phyloP scores from a whole-genome alignment of 2,797 vertebrate species.

The Micropoecilia bifurca region DNA sequence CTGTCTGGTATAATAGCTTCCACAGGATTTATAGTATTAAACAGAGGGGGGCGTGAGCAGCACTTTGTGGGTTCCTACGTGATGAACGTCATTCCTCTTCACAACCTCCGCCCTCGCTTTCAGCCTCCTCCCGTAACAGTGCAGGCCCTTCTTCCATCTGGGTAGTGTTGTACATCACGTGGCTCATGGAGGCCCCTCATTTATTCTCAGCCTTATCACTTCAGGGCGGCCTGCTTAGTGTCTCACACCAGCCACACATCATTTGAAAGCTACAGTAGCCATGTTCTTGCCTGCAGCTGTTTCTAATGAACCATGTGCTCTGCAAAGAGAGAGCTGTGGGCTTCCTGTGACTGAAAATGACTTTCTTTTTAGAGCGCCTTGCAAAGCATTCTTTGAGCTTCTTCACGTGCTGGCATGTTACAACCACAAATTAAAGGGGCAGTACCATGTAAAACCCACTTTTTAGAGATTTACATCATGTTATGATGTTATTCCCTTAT shows the following conservation, averaged over 20 bases:
- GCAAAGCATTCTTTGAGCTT: neutral
- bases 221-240: conserved; percentile 21
- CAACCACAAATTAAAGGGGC: neutral
- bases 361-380: neutral
- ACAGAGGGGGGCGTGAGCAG: conserved; percentile 10
- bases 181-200: conserved; percentile 20
- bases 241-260: conserved; percentile 16
- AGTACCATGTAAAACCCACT: too few species aligned
- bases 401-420: neutral
- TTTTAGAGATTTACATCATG: too few species aligned
- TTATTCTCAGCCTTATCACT: conserved; percentile 49
- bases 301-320: conserved; percentile 35
- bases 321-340: conserved; percentile 12
- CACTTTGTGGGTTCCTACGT: neutral
- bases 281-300: conserved; percentile 10
- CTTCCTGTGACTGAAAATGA: conserved; percentile 4
- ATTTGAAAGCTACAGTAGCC: conserved; percentile 28
- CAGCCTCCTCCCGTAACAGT: neutral
- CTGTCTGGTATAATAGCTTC: conserved; percentile 26
- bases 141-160: conserved; percentile 39
- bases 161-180: conserved; percentile 40
- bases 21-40: conserved; percentile 27
- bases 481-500: too few species aligned
- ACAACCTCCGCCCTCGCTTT: neutral
- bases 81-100: conserved; percentile 13